Base-by-base conservation (phyloP, 2,113 vertebrate species). In the Cynopterus brachyotis region DNA sequence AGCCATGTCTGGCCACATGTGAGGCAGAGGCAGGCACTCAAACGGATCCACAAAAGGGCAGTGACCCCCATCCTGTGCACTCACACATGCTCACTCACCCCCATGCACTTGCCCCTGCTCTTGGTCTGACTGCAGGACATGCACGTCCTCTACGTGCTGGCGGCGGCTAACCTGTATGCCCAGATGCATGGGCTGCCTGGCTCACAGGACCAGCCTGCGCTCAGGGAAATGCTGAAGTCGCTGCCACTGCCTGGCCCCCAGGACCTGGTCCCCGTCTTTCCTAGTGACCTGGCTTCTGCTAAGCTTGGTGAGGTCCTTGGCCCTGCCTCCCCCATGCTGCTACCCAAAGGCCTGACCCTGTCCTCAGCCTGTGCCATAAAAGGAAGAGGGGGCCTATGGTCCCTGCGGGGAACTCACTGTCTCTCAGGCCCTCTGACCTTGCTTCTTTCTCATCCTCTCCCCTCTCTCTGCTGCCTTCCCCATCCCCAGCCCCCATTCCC, bases 121-220 rank as follows among this genome's bases (percentile, higher is more conserved):
- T 83, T 40, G 28, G 37, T 94, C 35, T 73, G 66, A 37, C 85
- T 0, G 0, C 69, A 99, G 99, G 95, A 97, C 35, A 96, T 95
- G 2, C 99, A 99, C 90, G 91, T 99, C 98, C 98, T 98, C 4
- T 99, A 99, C 28, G 88, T 99, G 55, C 64, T 99, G 96, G 98
- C 99, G 0, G 99, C 99, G 50, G 99, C 99, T 57, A 99, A 98
- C 93, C 98, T 99, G 57, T 99, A 99, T 28, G 99, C 98, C 37
- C 98, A 98, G 82, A 98, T 93, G 12, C 98, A 99, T 13, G 97
- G 98, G 4, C 97, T 99, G 19, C 28, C 73, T 8, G 98, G 98
- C 0, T 98, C 97, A 37, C 97, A 5, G 2, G 98, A 99, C 91
- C 20, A 0, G 2, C 78, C 0, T 0, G 92, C 94, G 0, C 24